phyloP scores from a whole-genome alignment of 2,888 invertebrate genomes.

The Trisateles emortualis region DNA sequence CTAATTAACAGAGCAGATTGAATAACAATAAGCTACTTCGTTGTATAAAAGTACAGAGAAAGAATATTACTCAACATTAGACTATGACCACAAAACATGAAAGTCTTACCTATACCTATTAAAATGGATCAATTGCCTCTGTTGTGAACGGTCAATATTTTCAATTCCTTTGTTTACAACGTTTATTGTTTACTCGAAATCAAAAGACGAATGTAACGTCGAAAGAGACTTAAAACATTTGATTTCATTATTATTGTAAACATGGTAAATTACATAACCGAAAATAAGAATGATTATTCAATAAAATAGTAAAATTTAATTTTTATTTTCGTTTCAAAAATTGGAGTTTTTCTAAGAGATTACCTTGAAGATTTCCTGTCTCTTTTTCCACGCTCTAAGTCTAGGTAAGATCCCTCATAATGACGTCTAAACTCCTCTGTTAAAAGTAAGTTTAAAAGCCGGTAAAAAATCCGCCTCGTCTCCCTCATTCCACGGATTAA shows the following conservation, averaged over 20 bases:
- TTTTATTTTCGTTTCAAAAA: slow-evolving; percentile 1
- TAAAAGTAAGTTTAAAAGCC: slow-evolving; percentile 47
- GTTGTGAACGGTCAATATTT: background rate
- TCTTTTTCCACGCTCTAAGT: slow-evolving; percentile 16
- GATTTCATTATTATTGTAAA: slow-evolving; percentile 33
- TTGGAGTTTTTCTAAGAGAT: background rate
- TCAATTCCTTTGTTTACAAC: background rate
- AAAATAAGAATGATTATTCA: slow-evolving; percentile 14
- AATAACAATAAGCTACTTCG: no score
- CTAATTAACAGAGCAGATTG: no score
- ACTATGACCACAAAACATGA: no score
- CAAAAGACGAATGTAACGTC: slow-evolving; percentile 1
- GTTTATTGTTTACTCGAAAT: slow-evolving; percentile 1
- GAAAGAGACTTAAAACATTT: slow-evolving; percentile 27
- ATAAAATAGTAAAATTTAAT: slow-evolving; percentile 8
- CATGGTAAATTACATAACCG: slow-evolving; percentile 19
- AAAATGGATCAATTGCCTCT: background rate
- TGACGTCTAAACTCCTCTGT: slow-evolving; percentile 15
- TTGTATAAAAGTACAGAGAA: no score
- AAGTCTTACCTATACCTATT: background rate
- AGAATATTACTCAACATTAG: no score
- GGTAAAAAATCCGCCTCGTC: slow-evolving; percentile 44
- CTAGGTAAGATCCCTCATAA: slow-evolving; percentile 10
- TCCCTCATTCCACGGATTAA: slow-evolving; percentile 41
- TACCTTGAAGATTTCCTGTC: background rate